These are phyloP conservation scores for Picus viridis DNA, from an alignment of 2,797 vertebrate species.

Conservation along the genomic window DNA sequence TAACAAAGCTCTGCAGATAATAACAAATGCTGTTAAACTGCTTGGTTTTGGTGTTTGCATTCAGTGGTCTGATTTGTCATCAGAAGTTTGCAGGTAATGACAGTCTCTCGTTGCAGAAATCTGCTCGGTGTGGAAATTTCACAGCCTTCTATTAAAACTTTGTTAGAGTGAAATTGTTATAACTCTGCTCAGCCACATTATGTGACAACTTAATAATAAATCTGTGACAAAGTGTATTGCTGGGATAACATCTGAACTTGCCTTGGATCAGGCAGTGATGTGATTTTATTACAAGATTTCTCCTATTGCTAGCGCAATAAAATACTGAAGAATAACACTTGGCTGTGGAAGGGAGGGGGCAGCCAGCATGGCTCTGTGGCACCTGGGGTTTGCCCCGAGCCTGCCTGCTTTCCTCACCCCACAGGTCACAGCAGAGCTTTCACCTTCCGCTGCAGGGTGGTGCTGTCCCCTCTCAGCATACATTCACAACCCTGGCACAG, in stretches of 20 bases:
- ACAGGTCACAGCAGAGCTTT: not conserved
- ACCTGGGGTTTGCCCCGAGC: not conserved
- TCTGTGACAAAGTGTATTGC: conserved; percentile 69
- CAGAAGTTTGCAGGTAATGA: conserved; percentile 62
- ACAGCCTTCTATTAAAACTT: conserved; percentile 72
- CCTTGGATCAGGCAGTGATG: conserved; percentile 48
- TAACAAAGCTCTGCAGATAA: conserved; percentile 59
- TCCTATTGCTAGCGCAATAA: conserved; percentile 61
- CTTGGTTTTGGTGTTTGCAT: conserved; percentile 24
- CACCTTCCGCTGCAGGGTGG: not conserved
- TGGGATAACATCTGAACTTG: conserved; percentile 69
- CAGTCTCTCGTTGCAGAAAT: conserved; percentile 51
- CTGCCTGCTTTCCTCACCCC: not conserved
- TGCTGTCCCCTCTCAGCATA: not conserved
- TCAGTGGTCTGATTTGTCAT: conserved; percentile 63
- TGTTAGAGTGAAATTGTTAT: conserved; percentile 66
- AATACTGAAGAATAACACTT: conserved; percentile 63
- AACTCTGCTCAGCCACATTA: conserved; percentile 61
- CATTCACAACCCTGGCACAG: too few relatives aligned
- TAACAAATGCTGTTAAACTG: conserved; percentile 44
- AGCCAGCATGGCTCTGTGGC: accelerated
- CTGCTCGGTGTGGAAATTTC: conserved; percentile 66
- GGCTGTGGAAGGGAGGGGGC: not conserved
- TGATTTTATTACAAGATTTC: conserved; percentile 71
- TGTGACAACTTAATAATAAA: conserved; percentile 69